Conservation (phyloP, 35 echinoderm and acorn worm genomes). For the Stichopus chloronotus region DNA sequence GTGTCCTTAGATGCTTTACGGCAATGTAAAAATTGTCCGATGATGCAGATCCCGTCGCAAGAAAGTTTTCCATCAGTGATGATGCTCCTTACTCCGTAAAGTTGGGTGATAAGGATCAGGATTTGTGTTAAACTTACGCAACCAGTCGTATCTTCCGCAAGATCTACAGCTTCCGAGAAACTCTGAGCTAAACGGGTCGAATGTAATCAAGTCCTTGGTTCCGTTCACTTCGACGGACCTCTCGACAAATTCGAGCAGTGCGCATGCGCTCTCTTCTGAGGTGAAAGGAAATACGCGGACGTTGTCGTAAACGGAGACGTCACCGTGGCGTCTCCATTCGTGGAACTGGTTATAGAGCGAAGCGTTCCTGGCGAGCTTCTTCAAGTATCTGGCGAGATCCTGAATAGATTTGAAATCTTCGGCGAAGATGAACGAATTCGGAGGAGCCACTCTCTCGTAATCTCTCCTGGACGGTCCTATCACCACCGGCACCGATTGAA, state of each 20-base stretch:
- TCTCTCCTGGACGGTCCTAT: neutral
- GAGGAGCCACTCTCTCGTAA: slow-evolving; percentile 50
- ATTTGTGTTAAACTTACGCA: neutral
- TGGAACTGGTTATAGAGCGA: slow-evolving; percentile 44
- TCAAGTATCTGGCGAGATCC: slow-evolving; percentile 37
- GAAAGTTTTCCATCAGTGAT: too few relatives aligned
- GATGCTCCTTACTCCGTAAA: neutral
- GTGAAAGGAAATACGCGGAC: neutral
- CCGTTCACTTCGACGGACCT: neutral
- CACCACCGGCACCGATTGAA: slow-evolving; percentile 15
- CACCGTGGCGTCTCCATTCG: slow-evolving; percentile 48
- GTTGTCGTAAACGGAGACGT: neutral
- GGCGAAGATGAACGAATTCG: slow-evolving; percentile 37
- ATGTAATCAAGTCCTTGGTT: neutral
- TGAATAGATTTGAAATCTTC: slow-evolving; percentile 32
- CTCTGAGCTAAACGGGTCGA: neutral
- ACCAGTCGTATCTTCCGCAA: neutral
- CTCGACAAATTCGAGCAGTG: neutral
- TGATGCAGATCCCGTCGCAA: too few relatives aligned
- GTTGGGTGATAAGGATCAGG: neutral
- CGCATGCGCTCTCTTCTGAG: neutral
- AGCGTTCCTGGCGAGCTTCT: neutral
- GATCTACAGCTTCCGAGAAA: neutral
- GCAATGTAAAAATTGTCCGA: too few relatives aligned
- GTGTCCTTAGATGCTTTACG: too few relatives aligned